Evolutionary conservation across 2,113 vertebrate species (phyloP), one percentile per base, ranked within the genome.

Genomic region (Arothron firmamentum): DNA sequence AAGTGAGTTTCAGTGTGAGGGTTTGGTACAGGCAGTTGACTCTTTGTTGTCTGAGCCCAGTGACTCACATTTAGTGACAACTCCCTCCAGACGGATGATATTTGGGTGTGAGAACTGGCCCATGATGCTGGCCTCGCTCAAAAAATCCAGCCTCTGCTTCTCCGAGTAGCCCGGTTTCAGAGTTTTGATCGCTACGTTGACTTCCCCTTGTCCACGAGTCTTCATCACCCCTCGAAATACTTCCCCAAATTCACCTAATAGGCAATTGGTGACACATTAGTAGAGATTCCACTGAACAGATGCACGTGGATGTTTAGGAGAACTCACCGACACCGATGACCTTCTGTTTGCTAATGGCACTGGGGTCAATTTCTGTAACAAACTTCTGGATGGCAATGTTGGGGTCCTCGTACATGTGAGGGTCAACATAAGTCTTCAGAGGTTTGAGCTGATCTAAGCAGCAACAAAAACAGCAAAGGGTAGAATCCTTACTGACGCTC

Each of bases 81-180:
- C 94, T 0, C 97, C 97, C 80, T 98, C 95, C 74, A 99, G 91
- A 52, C 88, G 96, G 83, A 99, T 98, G 80, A 99, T 96, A 71
- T 99, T 98, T 65, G 94, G 94, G 74, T 98, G 96, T 6, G 93
- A 93, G 84, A 98, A 98, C 86, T 99, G 97, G 5, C 96, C 97
- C 97, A 99, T 99, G 90, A 97, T 98, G 90, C 93, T 93, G 45
- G 97, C 97, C 85, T 99, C 97, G 0, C 94, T 93, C 77, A 99
- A 82, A 80, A 98, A 99, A 83, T 98, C 97, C 58, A 93, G 92
- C 20, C 95, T 91, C 75, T 99, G 97, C 82, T 97, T 98, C 83
- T 98, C 96, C 0, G 93, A 95, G 91, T 95, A 98, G 11, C 95
- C 96, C 0, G 92, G 91, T 79, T 97, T 98, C 70, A 98, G 83